A percentile compares a stretch with the other conserved stretches of the same genome.
Evolutionary conservation across 2,888 invertebrate genomes (phyloP).

Genomic region (Tryphoninae sp.): DNA sequence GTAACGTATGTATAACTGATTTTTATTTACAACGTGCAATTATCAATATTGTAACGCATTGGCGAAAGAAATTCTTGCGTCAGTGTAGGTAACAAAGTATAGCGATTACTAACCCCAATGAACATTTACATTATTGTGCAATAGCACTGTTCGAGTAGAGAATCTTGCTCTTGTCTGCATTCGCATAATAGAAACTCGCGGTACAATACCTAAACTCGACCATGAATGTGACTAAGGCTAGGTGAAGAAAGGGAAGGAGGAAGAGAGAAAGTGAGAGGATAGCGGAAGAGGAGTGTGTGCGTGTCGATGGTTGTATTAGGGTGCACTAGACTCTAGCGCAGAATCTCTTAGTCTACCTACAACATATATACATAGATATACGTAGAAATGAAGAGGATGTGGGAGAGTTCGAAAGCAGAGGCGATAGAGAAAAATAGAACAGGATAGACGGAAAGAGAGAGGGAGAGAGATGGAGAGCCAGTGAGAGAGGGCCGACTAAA

Average conservation of each 20-base stretch:
- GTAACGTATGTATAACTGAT: no score
- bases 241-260: no score
- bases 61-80: no score
- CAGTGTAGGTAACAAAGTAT: no score
- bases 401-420: conserved; percentile 21
- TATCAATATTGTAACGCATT: no score
- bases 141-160: not conserved
- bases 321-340: conserved; percentile 17
- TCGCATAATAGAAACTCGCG: conserved; percentile 43
- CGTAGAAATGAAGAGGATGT: conserved; percentile 10
- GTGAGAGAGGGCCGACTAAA: conserved; percentile 39
- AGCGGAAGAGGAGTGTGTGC: no score
- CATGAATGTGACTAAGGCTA: not conserved
- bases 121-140: no score
- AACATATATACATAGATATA: conserved; percentile 12
- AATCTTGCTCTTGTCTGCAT: conserved; percentile 52
- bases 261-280: no score
- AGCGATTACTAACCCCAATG: no score
- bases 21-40: no score
- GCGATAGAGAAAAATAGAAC: not conserved
- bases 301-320: no score
- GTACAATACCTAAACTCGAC: not conserved
- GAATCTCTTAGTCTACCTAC: not conserved
- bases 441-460: conserved; percentile 7
- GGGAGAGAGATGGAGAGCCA: conserved; percentile 8